Percentiles rank a stretch among this genome's conserved stretches.
These are phyloP conservation scores for Drosophila multiciliata DNA, from an alignment of 2,888 invertebrate genomes.

Conservation along the genomic window DNA sequence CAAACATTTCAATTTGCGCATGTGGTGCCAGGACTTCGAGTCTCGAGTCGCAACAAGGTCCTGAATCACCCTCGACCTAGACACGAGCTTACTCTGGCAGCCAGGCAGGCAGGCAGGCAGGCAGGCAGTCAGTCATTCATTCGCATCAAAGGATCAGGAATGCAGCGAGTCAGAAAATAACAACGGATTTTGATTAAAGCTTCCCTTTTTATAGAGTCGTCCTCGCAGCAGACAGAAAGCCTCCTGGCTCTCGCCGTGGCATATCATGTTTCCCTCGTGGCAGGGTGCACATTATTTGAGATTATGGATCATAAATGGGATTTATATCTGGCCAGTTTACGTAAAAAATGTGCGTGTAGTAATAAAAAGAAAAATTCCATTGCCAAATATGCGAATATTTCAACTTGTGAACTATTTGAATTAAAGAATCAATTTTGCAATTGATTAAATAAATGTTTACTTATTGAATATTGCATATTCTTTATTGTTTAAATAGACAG, in stretches of 20 bases:
- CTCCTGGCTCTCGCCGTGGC: constrained; percentile 27
- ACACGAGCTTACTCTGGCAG: constrained; percentile 26
- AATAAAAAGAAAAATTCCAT: constrained; percentile 25
- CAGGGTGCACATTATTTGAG: constrained; percentile 82
- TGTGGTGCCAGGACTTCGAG: constrained; percentile 53
- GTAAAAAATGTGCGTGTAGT: constrained; percentile 10
- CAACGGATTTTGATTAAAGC: constrained; percentile 86
- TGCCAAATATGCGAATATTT: constrained; percentile 20
- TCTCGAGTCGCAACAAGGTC: constrained; percentile 19
- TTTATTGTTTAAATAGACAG: neutral
- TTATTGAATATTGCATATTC: neutral
- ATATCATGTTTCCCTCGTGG: constrained; percentile 78
- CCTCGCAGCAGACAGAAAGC: constrained; percentile 27
- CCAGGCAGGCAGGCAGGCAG: constrained; percentile 56
- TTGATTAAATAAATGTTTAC: neutral
- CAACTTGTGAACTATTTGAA: constrained; percentile 1
- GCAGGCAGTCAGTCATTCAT: constrained; percentile 66
- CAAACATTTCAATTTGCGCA: constrained; percentile 83
- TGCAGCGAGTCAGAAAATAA: constrained; percentile 88
- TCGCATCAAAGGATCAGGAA: constrained; percentile 86
- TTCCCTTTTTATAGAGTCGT: constrained; percentile 82
- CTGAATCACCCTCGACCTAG: constrained; percentile 64
- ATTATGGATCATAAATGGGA: constrained; percentile 85
- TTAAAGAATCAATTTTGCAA: constrained; percentile 1
- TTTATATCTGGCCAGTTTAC: constrained; percentile 77